phyloP scores from a whole-genome alignment of 2,888 invertebrate species.

The Ariolimax columbianus region DNA sequence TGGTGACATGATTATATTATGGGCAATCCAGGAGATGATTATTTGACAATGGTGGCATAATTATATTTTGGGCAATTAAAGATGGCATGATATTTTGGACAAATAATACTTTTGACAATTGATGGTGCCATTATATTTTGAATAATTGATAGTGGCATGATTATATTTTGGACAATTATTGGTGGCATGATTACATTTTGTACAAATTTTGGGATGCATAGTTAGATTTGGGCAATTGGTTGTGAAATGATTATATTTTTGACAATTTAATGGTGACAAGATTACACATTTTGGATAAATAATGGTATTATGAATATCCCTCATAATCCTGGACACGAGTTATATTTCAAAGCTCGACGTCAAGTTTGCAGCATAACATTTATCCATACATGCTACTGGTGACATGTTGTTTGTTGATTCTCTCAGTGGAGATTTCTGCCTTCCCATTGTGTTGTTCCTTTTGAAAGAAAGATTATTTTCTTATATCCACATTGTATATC shows the following conservation, averaged over 20 bases:
- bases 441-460: neutral
- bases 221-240: neutral
- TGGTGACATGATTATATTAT: too few species aligned
- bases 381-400: neutral
- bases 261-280: neutral
- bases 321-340: neutral
- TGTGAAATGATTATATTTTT: neutral
- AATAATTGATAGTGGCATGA: neutral
- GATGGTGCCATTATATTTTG: neutral
- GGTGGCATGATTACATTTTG: neutral
- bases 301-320: neutral
- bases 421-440: neutral
- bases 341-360: too few species aligned
- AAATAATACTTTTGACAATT: neutral
- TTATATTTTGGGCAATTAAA: neutral
- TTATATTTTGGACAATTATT: neutral
- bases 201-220: neutral
- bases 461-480: slow-evolving; percentile 2
- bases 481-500: neutral
- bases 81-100: neutral
- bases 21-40: too few species aligned
- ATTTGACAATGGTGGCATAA: neutral
- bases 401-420: neutral
- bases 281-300: neutral
- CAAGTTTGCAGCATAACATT: too few species aligned